phyloP scores from a whole-genome alignment of 2,888 invertebrate species.

The Periphyllus acericola region DNA sequence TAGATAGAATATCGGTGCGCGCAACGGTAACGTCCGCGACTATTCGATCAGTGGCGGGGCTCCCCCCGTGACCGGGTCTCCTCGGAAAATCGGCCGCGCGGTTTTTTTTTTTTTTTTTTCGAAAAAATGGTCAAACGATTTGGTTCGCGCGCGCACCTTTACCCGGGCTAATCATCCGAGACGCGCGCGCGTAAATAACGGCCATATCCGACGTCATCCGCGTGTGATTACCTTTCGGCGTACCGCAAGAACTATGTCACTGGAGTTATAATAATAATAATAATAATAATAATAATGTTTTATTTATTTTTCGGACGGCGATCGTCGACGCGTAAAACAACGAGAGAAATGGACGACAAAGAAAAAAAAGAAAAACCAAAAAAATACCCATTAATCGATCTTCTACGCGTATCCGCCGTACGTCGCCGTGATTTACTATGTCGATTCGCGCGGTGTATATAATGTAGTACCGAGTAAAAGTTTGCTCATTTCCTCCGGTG shows the following conservation, averaged over 20 bases:
- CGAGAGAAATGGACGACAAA: neutral
- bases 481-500: neutral
- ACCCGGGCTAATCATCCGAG: slow-evolving; percentile 35
- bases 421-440: neutral
- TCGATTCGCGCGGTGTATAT: neutral
- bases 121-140: slow-evolving; percentile 32
- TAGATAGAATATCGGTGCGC: no score
- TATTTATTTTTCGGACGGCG: slow-evolving; percentile 17
- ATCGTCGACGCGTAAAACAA: neutral
- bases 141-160: slow-evolving; percentile 10
- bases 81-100: neutral
- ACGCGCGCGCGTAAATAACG: slow-evolving; percentile 30
- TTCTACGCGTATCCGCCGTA: neutral
- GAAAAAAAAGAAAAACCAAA: neutral
- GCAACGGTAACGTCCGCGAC: no score
- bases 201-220: slow-evolving; percentile 34
- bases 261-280: slow-evolving; percentile 6
- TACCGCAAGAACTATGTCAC: slow-evolving; percentile 35
- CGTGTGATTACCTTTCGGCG: slow-evolving; percentile 31
- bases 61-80: neutral
- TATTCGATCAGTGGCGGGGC: neutral
- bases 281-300: no score
- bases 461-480: neutral
- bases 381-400: slow-evolving; percentile 23
- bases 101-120: neutral